Conservation (phyloP, 2,888 invertebrate species). For the Calephelis perditalis region DNA sequence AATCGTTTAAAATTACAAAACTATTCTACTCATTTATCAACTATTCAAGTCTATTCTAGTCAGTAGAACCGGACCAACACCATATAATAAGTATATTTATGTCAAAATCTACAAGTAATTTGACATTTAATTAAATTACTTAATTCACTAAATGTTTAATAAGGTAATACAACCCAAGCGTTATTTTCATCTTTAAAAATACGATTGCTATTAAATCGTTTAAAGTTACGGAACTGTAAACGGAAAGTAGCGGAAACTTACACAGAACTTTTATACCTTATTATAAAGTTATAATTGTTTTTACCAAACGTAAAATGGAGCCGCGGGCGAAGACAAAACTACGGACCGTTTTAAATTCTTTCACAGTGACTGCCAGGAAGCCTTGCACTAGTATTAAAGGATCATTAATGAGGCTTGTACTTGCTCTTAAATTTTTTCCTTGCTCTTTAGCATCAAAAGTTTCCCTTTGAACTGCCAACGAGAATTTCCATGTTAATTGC, state of each 20-base stretch:
- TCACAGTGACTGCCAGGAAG: constrained; percentile 42
- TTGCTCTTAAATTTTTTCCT: constrained; percentile 62
- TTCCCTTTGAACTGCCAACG: constrained; percentile 67
- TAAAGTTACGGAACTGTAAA: background rate
- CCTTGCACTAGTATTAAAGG: constrained; percentile 57
- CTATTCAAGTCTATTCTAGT: too few species aligned
- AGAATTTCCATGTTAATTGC: constrained; percentile 72
- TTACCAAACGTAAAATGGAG: constrained; percentile 9
- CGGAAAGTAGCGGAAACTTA: background rate
- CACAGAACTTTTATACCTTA: background rate
- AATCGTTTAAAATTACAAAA: too few species aligned
- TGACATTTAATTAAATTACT: too few species aligned
- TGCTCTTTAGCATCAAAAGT: constrained; percentile 71
- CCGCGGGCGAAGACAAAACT: constrained; percentile 18
- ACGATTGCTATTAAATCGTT: background rate
- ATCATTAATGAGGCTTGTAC: constrained; percentile 65
- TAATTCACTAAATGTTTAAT: too few species aligned
- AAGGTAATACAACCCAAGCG: background rate
- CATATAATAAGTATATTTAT: too few species aligned
- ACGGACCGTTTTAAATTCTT: constrained; percentile 23
- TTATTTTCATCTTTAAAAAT: background rate
- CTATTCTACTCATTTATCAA: too few species aligned
- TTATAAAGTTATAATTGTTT: constrained; percentile 19
- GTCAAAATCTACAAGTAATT: too few species aligned
- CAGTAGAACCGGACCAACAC: too few species aligned